Evolutionary conservation across 2,797 vertebrate species (phyloP).

Genomic region (Cuniculus paca): DNA sequence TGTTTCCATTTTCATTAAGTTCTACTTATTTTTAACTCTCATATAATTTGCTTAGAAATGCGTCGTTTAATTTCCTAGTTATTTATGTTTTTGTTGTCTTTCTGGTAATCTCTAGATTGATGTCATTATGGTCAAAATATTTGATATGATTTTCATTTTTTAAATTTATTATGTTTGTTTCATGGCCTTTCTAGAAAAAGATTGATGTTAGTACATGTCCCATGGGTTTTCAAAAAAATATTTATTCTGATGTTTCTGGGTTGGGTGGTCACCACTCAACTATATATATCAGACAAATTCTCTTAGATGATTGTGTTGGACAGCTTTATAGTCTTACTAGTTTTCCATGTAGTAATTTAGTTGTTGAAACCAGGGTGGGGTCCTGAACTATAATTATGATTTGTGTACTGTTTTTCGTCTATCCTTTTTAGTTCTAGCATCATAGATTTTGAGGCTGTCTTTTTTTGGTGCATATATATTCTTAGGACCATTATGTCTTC

Average conservation of each 20-base stretch:
- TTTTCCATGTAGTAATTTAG: background rate
- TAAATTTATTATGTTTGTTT: background rate
- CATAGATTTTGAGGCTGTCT: background rate
- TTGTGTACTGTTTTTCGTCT: background rate
- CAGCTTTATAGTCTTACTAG: background rate
- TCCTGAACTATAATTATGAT: background rate
- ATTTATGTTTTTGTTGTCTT: background rate
- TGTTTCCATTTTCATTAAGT: background rate
- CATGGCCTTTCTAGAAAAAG: background rate
- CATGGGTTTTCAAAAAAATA: background rate
- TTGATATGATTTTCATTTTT: background rate
- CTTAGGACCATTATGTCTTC: constrained; percentile 24
- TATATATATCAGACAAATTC: background rate
- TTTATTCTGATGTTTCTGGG: background rate
- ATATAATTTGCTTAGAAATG: background rate
- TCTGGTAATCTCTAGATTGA: constrained; percentile 15
- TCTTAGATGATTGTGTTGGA: background rate
- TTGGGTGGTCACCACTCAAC: background rate
- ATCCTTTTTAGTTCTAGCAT: background rate
- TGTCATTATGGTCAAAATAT: background rate
- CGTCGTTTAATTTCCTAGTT: background rate
- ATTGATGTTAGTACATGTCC: background rate
- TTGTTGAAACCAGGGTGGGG: background rate
- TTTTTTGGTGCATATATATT: background rate
- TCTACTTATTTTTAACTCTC: background rate